Base-by-base conservation (phyloP, 2,797 vertebrate genomes). In the Brachymystax lenok region DNA sequence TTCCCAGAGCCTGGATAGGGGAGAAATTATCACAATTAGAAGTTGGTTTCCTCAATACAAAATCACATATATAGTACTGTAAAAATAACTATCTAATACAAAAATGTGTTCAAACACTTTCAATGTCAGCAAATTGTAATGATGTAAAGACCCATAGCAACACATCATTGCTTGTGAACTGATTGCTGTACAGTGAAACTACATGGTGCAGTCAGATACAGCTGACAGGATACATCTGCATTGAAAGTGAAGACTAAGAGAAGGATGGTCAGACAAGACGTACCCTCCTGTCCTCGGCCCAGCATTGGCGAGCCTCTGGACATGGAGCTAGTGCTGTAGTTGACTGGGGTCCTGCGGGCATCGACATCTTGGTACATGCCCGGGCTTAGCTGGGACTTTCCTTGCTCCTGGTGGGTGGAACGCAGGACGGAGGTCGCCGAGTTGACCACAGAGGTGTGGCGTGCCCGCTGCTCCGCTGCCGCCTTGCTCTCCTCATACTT, bases 231-330 rank as follows among this genome's bases (percentile, higher is more conserved):
- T 46, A 46, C 40, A 46, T 13, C 40, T 46, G 40, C 40, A 46
- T 46, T 46, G 40, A 46, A 46, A 46, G 40, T 13, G 10, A 46
- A 46, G 40, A 46, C 10, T 46, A 46, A 46, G 40, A 8, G 35
- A 46, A 10, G 10, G 10, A 13, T 46, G 10, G 40, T 46, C 40
- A 46, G 40, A 13, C 10, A 13, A 3, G 67, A 28, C 75, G 8
- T 95, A 98, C 98, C 97, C 68, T 99, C 97, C 50, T 94, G 87
- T 66, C 89, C 85, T 80, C 97, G 95, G 75, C 91, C 95, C 90
- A 97, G 91, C 95, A 99, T 95, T 1, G 98, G 98, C 0, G 98
- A 99, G 71, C 97, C 97, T 92, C 98, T 95, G 86, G 97, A 97
- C 81, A 96, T 95, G 5, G 96, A 92, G 83, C 90, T 90, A 82